Evolutionary conservation across 2,888 invertebrate species (phyloP).

Genomic region (Caenorhabditis imperialis): DNA sequence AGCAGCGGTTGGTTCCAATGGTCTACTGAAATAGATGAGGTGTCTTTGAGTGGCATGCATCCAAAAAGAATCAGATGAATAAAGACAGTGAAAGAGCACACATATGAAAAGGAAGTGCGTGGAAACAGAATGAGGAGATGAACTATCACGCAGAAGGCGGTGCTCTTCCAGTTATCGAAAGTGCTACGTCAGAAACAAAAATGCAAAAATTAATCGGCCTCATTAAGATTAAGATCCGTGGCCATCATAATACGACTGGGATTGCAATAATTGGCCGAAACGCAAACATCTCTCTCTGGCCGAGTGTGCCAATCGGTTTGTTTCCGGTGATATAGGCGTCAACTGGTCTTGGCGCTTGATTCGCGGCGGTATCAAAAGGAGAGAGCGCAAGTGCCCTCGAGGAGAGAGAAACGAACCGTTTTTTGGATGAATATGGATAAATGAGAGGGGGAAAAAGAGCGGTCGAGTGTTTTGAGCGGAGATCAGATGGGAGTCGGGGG

Average conservation of each 20-base stretch:
- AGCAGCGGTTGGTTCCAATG: no score
- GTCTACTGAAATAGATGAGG: no score
- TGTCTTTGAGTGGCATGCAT: no score
- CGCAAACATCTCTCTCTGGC: constrained; percentile 36
- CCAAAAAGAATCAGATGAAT: no score
- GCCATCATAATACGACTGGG: constrained; percentile 42
- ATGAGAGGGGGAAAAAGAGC: background rate
- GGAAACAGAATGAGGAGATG: no score
- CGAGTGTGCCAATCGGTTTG: constrained; percentile 42
- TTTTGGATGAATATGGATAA: no score
- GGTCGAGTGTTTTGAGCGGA: constrained; percentile 20
- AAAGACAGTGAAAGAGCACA: no score
- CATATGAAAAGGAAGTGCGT: no score
- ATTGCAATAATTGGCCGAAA: constrained; percentile 52
- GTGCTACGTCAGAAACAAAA: constrained; percentile 29
- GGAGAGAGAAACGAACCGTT: no score
- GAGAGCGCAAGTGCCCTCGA: constrained; percentile 17
- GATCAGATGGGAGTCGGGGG: constrained; percentile 15
- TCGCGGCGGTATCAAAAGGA: constrained; percentile 30
- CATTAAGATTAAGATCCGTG: constrained; percentile 18
- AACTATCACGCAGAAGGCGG: constrained; percentile 23
- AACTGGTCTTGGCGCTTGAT: constrained; percentile 34
- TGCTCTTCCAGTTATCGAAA: background rate
- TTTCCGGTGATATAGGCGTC: constrained; percentile 53
- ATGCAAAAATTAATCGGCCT: constrained; percentile 42